Evolutionary conservation across 2,113 vertebrate species (phyloP).

Genomic region (Mormyrus iriodes): DNA sequence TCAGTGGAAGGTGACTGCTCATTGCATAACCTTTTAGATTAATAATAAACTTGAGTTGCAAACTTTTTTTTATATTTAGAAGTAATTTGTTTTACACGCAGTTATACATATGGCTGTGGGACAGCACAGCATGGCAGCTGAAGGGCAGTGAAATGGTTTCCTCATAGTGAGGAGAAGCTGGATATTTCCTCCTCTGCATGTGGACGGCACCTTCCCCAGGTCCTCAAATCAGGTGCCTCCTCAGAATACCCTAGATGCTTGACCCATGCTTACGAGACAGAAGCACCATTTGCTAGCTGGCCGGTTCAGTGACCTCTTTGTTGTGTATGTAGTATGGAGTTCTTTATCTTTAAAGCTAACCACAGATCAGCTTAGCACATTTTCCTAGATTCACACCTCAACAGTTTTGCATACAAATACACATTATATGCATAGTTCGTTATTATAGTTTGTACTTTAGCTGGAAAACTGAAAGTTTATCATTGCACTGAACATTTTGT

Average conservation of each 20-base stretch:
- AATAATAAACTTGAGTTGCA: neutral
- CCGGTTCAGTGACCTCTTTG: neutral
- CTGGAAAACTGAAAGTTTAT: neutral
- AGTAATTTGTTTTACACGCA: neutral
- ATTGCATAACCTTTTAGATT: neutral
- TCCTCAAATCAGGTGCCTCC: neutral
- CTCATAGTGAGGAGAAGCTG: neutral
- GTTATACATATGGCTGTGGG: neutral
- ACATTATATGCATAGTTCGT: neutral
- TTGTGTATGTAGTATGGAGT: neutral
- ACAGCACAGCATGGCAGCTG: neutral
- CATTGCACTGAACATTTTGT: neutral
- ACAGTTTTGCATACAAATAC: neutral
- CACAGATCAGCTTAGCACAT: neutral
- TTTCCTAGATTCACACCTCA: neutral
- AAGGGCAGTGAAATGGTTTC: neutral
- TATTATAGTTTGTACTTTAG: neutral
- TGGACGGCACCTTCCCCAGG: neutral
- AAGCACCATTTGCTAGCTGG: neutral
- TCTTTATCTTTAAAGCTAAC: neutral
- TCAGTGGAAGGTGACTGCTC: neutral
- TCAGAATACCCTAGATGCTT: neutral
- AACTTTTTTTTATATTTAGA: neutral
- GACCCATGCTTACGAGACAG: neutral
- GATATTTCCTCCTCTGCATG: neutral